Conservation (phyloP, 2,113 vertebrate species). For the Podarcis muralis region DNA sequence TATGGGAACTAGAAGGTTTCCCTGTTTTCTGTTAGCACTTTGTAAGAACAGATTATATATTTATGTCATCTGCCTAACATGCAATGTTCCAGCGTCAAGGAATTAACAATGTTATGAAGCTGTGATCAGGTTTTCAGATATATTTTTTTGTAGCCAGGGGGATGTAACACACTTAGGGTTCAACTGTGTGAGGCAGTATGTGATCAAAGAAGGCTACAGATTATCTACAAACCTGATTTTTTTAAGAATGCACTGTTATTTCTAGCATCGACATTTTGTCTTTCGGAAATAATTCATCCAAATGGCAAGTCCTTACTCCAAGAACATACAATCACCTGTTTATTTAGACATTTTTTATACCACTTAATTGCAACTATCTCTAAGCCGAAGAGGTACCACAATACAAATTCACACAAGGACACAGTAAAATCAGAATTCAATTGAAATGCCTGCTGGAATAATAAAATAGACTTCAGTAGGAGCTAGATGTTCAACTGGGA, state of each 20-base stretch:
- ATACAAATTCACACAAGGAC: no score
- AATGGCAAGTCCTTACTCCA: neutral
- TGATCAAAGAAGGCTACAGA: neutral
- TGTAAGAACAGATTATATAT: constrained; percentile 15
- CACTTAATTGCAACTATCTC: no score
- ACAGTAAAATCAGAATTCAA: no score
- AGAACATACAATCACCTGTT: neutral
- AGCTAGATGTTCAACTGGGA: no score
- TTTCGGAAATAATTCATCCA: neutral
- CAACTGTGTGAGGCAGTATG: neutral
- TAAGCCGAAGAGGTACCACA: no score
- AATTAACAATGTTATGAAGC: neutral
- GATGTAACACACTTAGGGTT: neutral
- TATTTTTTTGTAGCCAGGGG: neutral
- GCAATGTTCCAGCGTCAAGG: neutral
- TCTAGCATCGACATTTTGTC: neutral
- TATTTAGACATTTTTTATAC: no score
- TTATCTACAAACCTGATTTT: neutral
- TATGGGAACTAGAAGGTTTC: neutral
- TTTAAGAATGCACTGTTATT: neutral
- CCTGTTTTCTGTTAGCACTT: constrained; percentile 2
- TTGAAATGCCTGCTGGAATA: no score
- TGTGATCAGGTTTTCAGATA: neutral
- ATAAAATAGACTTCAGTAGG: no score
- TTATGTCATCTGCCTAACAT: constrained; percentile 9